Evolutionary conservation across 2,888 invertebrate genomes (phyloP), one percentile per base, ranked within the genome.

Genomic region (Nomada fucata): DNA sequence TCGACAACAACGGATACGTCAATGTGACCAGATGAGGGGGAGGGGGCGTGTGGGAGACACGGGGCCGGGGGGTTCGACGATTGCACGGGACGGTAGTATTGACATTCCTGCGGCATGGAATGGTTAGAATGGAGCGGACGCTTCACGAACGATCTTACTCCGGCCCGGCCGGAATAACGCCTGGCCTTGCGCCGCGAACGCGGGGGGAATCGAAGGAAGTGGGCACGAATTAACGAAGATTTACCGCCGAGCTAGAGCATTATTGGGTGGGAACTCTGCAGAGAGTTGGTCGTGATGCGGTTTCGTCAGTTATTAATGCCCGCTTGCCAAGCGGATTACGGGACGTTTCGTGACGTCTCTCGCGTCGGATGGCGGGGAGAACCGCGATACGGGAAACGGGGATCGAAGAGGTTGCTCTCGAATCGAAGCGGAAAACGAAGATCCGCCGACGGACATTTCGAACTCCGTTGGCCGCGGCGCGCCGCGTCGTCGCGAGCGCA

Each of bases 31-130:
- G 74, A 60, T 60, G 52, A 50, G 59, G 11, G 63, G 65, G 70
- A 23, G n/a, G n/a, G n/a, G n/a, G n/a, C n/a, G n/a, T n/a, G n/a
- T n/a, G n/a, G n/a, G n/a, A n/a, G n/a, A n/a, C n/a, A n/a, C n/a
- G n/a, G n/a, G n/a, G n/a, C n/a, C n/a, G 23, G 23, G 1, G 23
- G 0, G 23, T 36, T 63, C 74, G 26, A 84, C 86, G 82, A 85
- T 87, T 79, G 76, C 81, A 70, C 63, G 64, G 61, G 63, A 69
- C 76, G 77, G 75, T 77, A 83, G 84, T 83, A 86, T 88, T 88
- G 86, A 88, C 84, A 84, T 88, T 84, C 87, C 78, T 83, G 80
- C 57, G 79, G 79, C 70, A 67, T 79, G 85, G 82, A 85, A 84
- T 84, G 84, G 76, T 74, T 84, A 85, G 85, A 85, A 85, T 84